These are phyloP conservation scores for Choreutis nemorana DNA, from an alignment of 2,888 invertebrate genomes.

Conservation along the genomic window DNA sequence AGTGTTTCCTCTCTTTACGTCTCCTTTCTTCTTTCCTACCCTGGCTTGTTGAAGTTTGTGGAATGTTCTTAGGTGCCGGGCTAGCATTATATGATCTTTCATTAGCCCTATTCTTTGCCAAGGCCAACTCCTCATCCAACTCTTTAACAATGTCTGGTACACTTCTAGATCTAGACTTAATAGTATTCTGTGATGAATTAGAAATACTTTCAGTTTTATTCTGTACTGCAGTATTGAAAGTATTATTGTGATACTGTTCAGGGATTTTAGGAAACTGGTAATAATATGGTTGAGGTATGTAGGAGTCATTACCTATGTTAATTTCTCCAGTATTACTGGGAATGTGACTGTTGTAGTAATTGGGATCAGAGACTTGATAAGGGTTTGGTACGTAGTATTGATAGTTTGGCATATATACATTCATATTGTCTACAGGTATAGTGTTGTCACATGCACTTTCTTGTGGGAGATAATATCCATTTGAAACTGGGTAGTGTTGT, in stretches of 20 bases:
- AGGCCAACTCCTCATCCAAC: constrained; percentile 71
- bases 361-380: constrained; percentile 25
- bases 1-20: constrained; percentile 29
- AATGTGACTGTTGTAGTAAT: constrained; percentile 29
- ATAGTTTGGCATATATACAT: constrained; percentile 45
- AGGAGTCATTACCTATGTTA: constrained; percentile 28
- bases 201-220: constrained; percentile 12
- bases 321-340: constrained; percentile 26
- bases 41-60: constrained; percentile 23
- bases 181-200: constrained; percentile 26
- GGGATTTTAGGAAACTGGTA: constrained; percentile 38
- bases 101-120: constrained; percentile 50
- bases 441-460: constrained; percentile 27
- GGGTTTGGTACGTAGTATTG: constrained; percentile 45
- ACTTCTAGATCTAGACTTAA: constrained; percentile 65
- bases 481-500: constrained; percentile 34
- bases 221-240: constrained; percentile 13
- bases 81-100: constrained; percentile 62
- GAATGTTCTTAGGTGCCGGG: constrained; percentile 40
- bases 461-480: constrained; percentile 41
- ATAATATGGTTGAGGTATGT: constrained; percentile 47
- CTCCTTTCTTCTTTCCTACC: constrained; percentile 27
- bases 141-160: constrained; percentile 81
- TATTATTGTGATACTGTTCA: constrained; percentile 22
- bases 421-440: constrained; percentile 29